These are phyloP conservation scores for Neodontobutis hainanensis DNA, from an alignment of 2,113 vertebrate species.

Conservation along the genomic window DNA sequence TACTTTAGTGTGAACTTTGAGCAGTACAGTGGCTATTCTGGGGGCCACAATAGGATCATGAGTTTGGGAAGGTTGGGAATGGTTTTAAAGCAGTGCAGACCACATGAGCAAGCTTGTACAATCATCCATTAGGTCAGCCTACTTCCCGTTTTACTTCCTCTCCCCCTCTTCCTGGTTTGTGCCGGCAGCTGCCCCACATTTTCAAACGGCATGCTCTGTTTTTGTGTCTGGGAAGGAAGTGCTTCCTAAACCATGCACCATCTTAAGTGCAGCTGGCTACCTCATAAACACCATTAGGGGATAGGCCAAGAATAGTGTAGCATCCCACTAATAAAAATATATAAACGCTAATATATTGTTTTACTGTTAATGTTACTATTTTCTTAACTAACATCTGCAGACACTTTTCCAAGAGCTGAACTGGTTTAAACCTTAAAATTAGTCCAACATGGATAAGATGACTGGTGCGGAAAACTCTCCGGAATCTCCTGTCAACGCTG, in stretches of 20 bases:
- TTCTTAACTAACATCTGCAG: background rate
- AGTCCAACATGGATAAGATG: constrained; percentile 26
- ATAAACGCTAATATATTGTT: no score
- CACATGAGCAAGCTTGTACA: constrained; percentile 72
- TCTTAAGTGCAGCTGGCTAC: background rate
- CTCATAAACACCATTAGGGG: no score
- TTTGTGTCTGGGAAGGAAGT: constrained; percentile 42
- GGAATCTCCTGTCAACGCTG: constrained; percentile 51
- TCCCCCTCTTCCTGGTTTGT: constrained; percentile 60
- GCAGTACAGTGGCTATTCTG: constrained; percentile 50
- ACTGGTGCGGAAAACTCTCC: constrained; percentile 36
- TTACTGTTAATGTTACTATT: background rate
- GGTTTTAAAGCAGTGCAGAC: constrained; percentile 61
- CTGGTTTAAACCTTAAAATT: constrained; percentile 25
- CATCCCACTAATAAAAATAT: no score
- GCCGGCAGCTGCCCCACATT: constrained; percentile 59
- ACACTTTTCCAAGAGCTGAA: background rate
- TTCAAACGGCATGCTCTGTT: constrained; percentile 32
- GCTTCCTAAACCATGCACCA: constrained; percentile 33
- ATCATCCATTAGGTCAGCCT: constrained; percentile 74
- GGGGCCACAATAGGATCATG: constrained; percentile 70
- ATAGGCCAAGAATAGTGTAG: no score
- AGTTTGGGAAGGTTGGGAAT: constrained; percentile 71
- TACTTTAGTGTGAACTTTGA: constrained; percentile 39
- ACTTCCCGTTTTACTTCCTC: constrained; percentile 62